phyloP scores from a whole-genome alignment of 1,140 invertebrate genomes.

The Hypsibius dujardini region DNA sequence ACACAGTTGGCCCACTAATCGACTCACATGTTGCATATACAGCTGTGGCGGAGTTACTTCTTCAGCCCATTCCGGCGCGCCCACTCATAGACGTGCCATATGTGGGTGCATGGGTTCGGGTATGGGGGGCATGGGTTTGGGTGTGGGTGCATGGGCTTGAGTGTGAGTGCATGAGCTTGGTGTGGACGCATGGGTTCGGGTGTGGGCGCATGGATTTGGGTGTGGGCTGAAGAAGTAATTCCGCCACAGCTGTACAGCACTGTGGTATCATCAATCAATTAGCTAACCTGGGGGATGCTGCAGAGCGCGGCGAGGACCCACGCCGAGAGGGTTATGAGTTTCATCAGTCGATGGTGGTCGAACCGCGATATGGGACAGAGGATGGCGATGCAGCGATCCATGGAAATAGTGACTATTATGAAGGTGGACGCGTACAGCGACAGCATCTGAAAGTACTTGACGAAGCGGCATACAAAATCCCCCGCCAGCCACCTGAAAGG shows the following conservation, averaged over 20 bases:
- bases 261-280: background rate
- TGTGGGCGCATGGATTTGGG: background rate
- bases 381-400: slow-evolving; percentile 57
- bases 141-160: too few species aligned
- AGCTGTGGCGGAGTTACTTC: too few species aligned
- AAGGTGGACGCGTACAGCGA: slow-evolving; percentile 65
- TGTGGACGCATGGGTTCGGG: too few species aligned
- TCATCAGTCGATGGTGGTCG: background rate
- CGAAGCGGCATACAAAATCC: slow-evolving; percentile 5
- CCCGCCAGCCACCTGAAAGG: slow-evolving; percentile 9
- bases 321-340: slow-evolving; percentile 32
- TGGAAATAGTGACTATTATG: slow-evolving; percentile 56
- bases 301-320: slow-evolving; percentile 52
- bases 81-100: too few species aligned
- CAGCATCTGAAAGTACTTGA: slow-evolving; percentile 31
- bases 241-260: too few species aligned
- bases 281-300: slow-evolving; percentile 56
- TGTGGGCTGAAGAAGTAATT: background rate
- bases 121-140: too few species aligned
- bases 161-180: too few species aligned
- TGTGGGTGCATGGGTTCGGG: too few species aligned
- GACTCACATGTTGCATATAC: too few species aligned
- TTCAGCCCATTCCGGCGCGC: too few species aligned
- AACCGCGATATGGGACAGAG: slow-evolving; percentile 54
- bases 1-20: too few species aligned